Evolutionary conservation across 2,888 invertebrate genomes (phyloP), one percentile per base, ranked within the genome.

Genomic region (Chloromyia formosa): DNA sequence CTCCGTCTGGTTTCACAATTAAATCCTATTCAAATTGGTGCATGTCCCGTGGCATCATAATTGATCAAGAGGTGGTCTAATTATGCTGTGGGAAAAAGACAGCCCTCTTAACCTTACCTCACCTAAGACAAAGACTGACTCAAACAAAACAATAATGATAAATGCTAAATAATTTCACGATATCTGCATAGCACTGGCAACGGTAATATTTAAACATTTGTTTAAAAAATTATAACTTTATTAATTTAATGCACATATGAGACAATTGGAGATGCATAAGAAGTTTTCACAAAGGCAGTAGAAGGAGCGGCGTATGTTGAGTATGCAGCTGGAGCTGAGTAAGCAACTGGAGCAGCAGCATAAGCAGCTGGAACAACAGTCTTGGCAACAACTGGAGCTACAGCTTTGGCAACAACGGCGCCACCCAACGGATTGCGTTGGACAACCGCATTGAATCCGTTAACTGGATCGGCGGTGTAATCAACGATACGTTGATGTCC

Each of bases 401-500:
- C 75, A 58, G 62, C 75, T 53, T 75, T 77, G 14, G 77, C 75
- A 75, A 79, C 78, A 62, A 76, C 78, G 20, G 83, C 72, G 23
- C 76, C 76, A 35, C 73, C 78, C 23, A 79, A 64, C 68, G 79
- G 79, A 72, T 78, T 77, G 54, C 78, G 78, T 53, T 76, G 77
- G 4, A 80, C 79, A 75, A 78, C 58, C 22, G 78, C 78, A 54
- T 78, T 79, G 40, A 79, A 79, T 74, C 78, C 78, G 71, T 79
- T 73, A 3, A 78, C 54, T 20, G 83, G 80, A 77, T 85, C 85
- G 61, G 84, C 83, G 16, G 82, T 83, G 80, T 88, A 88, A 76
- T 89, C 88, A 0, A 89, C 89, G 64, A 86, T 88, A 78, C 89
- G 87, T 81, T 86, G 86, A 77, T 87, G 87, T 78, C 89, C 89